A percentile compares a stretch with the other conserved stretches of the same genome.
Evolutionary conservation across 2,888 invertebrate genomes (phyloP).

Genomic region (Eupithecia dodoneata): DNA sequence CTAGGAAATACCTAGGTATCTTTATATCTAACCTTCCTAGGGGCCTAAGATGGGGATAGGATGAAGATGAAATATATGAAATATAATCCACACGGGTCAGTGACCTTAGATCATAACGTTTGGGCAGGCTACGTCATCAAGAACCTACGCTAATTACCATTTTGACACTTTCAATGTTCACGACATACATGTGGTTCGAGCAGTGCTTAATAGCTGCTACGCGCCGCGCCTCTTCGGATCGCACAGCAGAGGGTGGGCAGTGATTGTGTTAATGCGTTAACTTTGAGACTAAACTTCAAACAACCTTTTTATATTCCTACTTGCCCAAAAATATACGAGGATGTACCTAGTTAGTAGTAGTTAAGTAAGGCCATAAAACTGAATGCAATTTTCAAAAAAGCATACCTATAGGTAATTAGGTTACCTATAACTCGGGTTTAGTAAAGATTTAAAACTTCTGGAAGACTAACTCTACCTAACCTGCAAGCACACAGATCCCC

Average conservation of each 20-base stretch:
- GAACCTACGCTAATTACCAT: not conserved
- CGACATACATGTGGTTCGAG: too few relatives aligned
- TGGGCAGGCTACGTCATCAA: too few relatives aligned
- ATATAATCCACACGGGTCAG: not conserved
- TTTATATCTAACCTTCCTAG: not conserved
- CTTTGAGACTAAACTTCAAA: not conserved
- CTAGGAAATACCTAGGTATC: not conserved
- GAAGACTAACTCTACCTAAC: not conserved
- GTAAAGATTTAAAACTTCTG: not conserved
- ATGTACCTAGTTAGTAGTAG: not conserved
- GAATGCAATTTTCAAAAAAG: not conserved
- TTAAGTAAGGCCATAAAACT: not conserved
- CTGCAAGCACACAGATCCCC: too few relatives aligned
- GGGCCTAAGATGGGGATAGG: not conserved
- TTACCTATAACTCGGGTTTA: too few relatives aligned
- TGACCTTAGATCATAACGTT: too few relatives aligned
- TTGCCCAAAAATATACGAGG: not conserved
- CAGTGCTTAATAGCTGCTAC: too few relatives aligned
- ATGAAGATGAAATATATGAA: not conserved
- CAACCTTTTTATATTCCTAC: not conserved
- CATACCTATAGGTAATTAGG: too few relatives aligned
- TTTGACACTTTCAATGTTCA: not conserved
- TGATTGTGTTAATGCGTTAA: too few relatives aligned
- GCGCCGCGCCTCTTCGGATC: too few relatives aligned
- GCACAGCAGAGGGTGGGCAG: too few relatives aligned